Conservation (phyloP, 2,888 invertebrate species). For the Zele albiditarsus region DNA sequence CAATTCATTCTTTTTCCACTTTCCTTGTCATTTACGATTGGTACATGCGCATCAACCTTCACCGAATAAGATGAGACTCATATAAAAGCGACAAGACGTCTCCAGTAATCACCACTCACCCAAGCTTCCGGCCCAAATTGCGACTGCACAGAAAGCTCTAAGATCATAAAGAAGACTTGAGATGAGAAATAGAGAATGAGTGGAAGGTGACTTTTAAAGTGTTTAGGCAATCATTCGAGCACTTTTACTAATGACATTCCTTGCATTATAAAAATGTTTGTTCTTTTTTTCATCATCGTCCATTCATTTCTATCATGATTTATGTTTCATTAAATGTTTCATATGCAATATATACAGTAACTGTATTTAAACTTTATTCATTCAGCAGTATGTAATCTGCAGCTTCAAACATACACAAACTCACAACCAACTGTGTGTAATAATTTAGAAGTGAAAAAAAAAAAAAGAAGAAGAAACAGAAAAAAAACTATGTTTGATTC, state of each 20-base stretch:
- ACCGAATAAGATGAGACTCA: constrained; percentile 31
- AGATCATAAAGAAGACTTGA: constrained; percentile 15
- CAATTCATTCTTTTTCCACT: constrained; percentile 8
- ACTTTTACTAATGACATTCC: constrained; percentile 17
- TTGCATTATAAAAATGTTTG: neutral
- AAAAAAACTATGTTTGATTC: neutral
- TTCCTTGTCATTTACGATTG: constrained; percentile 31
- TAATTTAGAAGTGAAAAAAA: neutral
- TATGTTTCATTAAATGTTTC: neutral
- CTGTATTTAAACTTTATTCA: neutral
- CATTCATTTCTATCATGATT: neutral
- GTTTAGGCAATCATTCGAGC: constrained; percentile 18
- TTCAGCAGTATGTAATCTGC: neutral
- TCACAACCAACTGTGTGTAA: too few relatives aligned
- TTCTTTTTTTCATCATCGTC: neutral
- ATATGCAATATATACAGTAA: neutral
- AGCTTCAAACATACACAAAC: too few relatives aligned
- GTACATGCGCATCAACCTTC: constrained; percentile 9
- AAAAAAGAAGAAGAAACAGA: neutral
- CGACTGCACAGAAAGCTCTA: constrained; percentile 26
- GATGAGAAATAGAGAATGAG: neutral
- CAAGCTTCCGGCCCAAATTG: constrained; percentile 37
- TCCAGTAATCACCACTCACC: constrained; percentile 36
- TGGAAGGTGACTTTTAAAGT: constrained; percentile 13
- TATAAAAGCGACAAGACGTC: constrained; percentile 39